Percentiles rank a stretch among this genome's conserved stretches.
Conservation (phyloP, 2,113 vertebrate species). For the Sula dactylatra region DNA sequence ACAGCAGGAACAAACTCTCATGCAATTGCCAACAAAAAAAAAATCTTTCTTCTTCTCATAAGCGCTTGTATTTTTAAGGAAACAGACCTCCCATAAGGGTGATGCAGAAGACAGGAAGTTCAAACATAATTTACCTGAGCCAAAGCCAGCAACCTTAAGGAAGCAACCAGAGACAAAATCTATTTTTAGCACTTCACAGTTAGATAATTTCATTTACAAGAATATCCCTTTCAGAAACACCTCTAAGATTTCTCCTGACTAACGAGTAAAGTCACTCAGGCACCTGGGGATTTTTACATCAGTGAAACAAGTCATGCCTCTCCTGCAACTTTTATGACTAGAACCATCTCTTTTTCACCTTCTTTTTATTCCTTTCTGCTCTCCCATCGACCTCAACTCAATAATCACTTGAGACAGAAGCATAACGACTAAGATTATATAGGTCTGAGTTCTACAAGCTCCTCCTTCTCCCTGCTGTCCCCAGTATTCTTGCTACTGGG, state of each 20-base stretch:
- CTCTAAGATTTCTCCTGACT: not conserved
- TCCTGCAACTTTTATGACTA: not conserved
- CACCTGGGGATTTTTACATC: not conserved
- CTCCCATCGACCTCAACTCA: not conserved
- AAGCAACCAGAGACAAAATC: not conserved
- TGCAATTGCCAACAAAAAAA: not conserved
- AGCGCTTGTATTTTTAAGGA: fast-evolving
- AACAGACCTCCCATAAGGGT: not conserved
- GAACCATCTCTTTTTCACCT: not conserved
- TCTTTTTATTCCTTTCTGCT: not conserved
- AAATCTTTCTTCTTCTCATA: not conserved
- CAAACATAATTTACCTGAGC: not conserved
- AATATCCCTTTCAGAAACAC: not conserved
- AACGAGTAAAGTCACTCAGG: not conserved
- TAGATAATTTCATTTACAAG: not conserved
- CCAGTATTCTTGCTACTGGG: fast-evolving
- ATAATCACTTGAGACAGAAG: not conserved
- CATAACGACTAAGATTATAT: not conserved
- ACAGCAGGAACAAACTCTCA: not conserved
- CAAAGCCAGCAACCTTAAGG: not conserved
- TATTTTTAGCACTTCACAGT: not conserved
- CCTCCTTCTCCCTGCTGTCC: not conserved
- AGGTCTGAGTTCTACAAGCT: not conserved
- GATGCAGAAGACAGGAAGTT: not conserved
- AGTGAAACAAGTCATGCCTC: not conserved